Conservation (phyloP, 2,888 invertebrate genomes). For the Polia nebulosa region DNA sequence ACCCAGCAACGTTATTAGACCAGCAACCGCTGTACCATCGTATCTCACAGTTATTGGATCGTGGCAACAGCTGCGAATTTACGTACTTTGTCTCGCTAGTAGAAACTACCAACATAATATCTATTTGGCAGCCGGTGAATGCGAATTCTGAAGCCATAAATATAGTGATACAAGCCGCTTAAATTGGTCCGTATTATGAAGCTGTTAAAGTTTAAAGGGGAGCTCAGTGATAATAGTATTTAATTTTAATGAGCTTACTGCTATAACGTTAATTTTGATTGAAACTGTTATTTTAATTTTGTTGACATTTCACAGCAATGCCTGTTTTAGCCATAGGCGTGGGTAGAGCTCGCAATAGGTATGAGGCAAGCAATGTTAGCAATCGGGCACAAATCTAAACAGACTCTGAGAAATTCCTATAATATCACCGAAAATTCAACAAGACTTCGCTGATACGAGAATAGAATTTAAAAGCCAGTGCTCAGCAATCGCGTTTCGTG, state of each 20-base stretch:
- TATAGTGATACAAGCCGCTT: constrained; percentile 1
- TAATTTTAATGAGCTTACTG: background rate
- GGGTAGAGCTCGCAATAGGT: too few species aligned
- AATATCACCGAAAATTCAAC: too few species aligned
- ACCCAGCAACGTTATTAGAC: constrained; percentile 35
- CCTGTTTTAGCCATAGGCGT: background rate
- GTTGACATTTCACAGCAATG: too few species aligned
- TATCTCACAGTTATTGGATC: constrained; percentile 55
- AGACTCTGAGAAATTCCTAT: background rate
- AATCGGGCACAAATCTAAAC: background rate
- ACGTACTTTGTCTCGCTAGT: constrained; percentile 32
- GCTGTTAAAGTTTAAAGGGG: background rate
- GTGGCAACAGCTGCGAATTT: constrained; percentile 33
- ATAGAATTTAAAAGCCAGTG: too few species aligned
- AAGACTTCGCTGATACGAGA: too few species aligned
- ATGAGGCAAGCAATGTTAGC: background rate
- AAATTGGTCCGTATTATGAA: background rate
- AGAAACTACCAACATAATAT: constrained; percentile 44
- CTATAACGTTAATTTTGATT: background rate
- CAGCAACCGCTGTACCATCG: constrained; percentile 31
- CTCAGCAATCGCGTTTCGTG: too few species aligned
- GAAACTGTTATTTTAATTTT: background rate
- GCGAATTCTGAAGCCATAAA: background rate
- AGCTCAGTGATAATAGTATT: background rate
- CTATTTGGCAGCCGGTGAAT: constrained; percentile 26